A percentile compares a stretch with the other conserved stretches of the same genome.
phyloP scores from a whole-genome alignment of 1,140 invertebrate species.

The Parasteatoda tepidariorum region DNA sequence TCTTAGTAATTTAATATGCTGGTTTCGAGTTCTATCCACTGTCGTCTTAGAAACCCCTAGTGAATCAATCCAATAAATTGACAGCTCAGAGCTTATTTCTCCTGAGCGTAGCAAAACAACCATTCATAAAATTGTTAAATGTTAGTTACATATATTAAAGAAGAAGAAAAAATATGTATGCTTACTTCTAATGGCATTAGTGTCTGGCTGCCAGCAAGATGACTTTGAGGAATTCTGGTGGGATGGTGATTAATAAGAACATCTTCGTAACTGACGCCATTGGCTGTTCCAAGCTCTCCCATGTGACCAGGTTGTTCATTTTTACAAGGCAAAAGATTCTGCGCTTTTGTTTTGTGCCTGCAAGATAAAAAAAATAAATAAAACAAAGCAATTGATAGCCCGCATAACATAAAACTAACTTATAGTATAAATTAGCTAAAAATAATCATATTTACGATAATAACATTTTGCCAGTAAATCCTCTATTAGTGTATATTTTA shows the following conservation, averaged over 20 bases:
- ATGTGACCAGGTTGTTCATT: slow-evolving; percentile 39
- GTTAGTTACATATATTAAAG: no score
- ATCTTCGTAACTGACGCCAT: slow-evolving; percentile 62
- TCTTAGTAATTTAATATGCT: no score
- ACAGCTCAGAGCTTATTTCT: no score
- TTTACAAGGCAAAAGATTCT: slow-evolving; percentile 63
- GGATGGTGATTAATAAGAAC: slow-evolving; percentile 61
- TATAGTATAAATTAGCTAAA: background rate
- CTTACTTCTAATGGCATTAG: slow-evolving; percentile 62
- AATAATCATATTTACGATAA: background rate
- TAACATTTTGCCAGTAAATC: no score
- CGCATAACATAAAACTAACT: background rate
- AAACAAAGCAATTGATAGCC: background rate
- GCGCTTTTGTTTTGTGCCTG: slow-evolving; percentile 63
- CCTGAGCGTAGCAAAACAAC: no score
- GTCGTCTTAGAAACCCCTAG: no score
- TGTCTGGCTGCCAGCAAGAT: slow-evolving; percentile 35
- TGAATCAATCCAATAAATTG: no score
- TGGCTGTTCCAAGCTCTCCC: slow-evolving; percentile 41
- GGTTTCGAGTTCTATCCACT: no score
- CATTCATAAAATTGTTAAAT: no score
- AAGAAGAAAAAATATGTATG: no score
- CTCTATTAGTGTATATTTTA: no score
- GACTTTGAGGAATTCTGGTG: slow-evolving; percentile 35
- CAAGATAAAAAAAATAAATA: slow-evolving; percentile 5